Conservation (phyloP, 2,797 vertebrate species). For the Eurystomus glaucurus region DNA sequence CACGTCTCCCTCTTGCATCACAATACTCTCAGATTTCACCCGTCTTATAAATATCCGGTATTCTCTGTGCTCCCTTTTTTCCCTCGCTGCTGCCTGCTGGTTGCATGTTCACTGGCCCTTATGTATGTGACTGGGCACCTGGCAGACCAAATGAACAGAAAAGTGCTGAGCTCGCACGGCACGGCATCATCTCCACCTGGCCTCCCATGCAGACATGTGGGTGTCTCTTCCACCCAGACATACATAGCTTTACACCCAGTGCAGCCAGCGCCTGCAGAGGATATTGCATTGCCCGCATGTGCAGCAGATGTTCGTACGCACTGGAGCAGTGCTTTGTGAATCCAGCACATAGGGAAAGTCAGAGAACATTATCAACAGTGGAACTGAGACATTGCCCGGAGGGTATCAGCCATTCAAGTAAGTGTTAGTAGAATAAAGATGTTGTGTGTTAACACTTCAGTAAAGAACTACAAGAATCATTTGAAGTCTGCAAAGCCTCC, state of each 20-base stretch:
- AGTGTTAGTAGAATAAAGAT: constrained; percentile 17
- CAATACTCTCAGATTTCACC: background rate
- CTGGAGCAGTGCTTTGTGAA: background rate
- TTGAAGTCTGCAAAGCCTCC: constrained; percentile 48
- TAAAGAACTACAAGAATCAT: constrained; percentile 38
- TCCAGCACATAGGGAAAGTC: background rate
- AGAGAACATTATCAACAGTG: background rate
- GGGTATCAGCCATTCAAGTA: background rate
- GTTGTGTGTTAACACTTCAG: constrained; percentile 40
- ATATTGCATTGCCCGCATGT: background rate
- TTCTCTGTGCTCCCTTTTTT: background rate
- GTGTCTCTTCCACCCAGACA: background rate
- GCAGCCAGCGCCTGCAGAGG: background rate
- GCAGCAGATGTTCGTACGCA: background rate
- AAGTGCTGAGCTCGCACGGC: background rate
- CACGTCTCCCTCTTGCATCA: background rate
- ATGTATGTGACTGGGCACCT: fast-evolving
- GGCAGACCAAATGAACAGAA: background rate
- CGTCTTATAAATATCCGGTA: background rate
- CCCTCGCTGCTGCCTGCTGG: background rate
- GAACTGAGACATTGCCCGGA: background rate
- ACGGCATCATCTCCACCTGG: background rate
- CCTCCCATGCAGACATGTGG: background rate
- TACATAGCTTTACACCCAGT: background rate
- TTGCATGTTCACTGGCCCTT: background rate